phyloP scores from a whole-genome alignment of 2,888 invertebrate genomes.

The Heliconius hortense region DNA sequence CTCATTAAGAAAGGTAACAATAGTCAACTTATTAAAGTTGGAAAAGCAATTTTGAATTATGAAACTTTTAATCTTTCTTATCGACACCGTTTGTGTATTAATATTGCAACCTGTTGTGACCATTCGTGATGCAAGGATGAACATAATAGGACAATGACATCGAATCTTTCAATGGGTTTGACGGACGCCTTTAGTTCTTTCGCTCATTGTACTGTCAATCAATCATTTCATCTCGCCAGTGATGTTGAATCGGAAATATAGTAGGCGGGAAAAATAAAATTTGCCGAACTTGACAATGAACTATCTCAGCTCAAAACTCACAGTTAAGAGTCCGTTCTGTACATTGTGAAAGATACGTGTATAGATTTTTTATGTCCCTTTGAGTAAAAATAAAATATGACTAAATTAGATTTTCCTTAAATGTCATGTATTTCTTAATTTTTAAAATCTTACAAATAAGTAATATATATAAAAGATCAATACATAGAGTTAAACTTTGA shows the following conservation, averaged over 20 bases:
- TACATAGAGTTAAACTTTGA: background rate
- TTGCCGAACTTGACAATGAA: slow-evolving; percentile 39
- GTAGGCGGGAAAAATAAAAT: slow-evolving; percentile 34
- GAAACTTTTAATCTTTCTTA: slow-evolving; percentile 35
- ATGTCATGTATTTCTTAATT: background rate
- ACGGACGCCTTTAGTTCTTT: slow-evolving; percentile 48
- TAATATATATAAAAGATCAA: background rate
- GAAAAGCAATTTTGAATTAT: slow-evolving; percentile 25
- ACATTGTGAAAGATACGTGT: slow-evolving; percentile 11
- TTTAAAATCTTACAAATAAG: background rate
- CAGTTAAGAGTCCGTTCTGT: slow-evolving; percentile 31
- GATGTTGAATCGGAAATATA: slow-evolving; percentile 20
- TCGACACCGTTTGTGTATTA: slow-evolving; percentile 31
- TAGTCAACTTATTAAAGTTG: slow-evolving; percentile 23
- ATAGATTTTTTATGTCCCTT: slow-evolving; percentile 20
- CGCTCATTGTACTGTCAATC: slow-evolving; percentile 56
- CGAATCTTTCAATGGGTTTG: slow-evolving; percentile 51
- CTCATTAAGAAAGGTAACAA: slow-evolving; percentile 28
- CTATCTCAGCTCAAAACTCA: slow-evolving; percentile 30
- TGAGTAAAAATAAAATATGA: slow-evolving; percentile 5
- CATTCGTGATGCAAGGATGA: slow-evolving; percentile 40
- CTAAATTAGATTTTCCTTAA: background rate
- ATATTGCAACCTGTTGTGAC: slow-evolving; percentile 39
- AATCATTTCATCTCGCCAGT: slow-evolving; percentile 34
- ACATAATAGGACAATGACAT: slow-evolving; percentile 60